These are phyloP conservation scores for Eupithecia exiguata DNA, from an alignment of 2,888 invertebrate species.

Conservation along the genomic window DNA sequence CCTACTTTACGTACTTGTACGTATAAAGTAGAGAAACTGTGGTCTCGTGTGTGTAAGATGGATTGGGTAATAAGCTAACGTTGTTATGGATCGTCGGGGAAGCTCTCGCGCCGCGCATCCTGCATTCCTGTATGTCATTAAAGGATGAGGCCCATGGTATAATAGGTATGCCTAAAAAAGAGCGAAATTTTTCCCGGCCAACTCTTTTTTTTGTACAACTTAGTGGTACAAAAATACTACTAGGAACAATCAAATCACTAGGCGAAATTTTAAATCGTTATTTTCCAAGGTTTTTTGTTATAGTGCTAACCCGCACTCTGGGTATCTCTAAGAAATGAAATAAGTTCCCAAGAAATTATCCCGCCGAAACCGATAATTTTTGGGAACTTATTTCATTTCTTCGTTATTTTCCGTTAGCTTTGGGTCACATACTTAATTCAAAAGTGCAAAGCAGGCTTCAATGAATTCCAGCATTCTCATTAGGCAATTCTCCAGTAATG, in stretches of 20 bases:
- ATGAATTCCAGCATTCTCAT: slow-evolving; percentile 32
- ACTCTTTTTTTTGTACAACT: no score
- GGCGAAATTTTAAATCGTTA: neutral
- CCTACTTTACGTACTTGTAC: slow-evolving; percentile 7
- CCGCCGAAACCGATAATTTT: no score
- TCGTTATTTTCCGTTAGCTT: no score
- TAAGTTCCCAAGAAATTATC: no score
- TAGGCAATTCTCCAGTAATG: slow-evolving; percentile 33
- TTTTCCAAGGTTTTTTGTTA: neutral
- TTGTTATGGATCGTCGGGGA: slow-evolving; percentile 14
- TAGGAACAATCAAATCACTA: neutral
- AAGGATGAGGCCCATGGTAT: neutral
- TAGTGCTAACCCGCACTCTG: no score
- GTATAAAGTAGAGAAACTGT: neutral
- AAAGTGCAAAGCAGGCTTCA: slow-evolving; percentile 11
- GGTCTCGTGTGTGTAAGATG: slow-evolving; percentile 20
- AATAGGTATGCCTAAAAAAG: neutral
- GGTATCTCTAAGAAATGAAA: no score
- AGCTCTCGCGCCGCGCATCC: neutral
- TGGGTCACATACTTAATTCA: neutral
- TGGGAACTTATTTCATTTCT: no score
- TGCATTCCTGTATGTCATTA: slow-evolving; percentile 1
- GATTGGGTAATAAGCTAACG: slow-evolving; percentile 31
- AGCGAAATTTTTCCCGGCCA: neutral
- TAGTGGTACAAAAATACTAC: neutral